Evolutionary conservation across 2,888 invertebrate species (phyloP).

Genomic region (Agrochola lychnidis): DNA sequence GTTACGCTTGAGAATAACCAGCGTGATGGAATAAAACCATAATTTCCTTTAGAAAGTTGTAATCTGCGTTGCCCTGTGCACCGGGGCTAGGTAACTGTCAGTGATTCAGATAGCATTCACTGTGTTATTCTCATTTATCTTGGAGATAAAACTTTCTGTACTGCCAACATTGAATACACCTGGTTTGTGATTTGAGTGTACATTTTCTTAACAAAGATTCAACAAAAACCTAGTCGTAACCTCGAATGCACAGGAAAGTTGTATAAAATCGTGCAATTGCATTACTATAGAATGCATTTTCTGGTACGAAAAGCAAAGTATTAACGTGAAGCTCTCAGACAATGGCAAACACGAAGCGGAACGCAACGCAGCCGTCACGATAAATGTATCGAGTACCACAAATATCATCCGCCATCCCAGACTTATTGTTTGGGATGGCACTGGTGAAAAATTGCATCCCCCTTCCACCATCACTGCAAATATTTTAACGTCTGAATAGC

Average conservation of each 20-base stretch:
- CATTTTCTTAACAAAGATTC: slow-evolving; percentile 35
- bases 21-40: slow-evolving; percentile 76
- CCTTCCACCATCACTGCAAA: slow-evolving; percentile 63
- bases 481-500: slow-evolving; percentile 67
- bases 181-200: slow-evolving; percentile 21
- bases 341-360: slow-evolving; percentile 83
- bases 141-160: slow-evolving; percentile 59
- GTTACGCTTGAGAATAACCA: slow-evolving; percentile 73
- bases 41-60: slow-evolving; percentile 78
- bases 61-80: slow-evolving; percentile 68
- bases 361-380: slow-evolving; percentile 78
- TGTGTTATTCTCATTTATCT: slow-evolving; percentile 62
- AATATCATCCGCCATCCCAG: slow-evolving; percentile 81
- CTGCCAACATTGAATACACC: slow-evolving; percentile 28
- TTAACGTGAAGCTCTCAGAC: slow-evolving; percentile 85
- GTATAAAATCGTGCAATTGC: slow-evolving; percentile 73
- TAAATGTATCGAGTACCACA: slow-evolving; percentile 85
- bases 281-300: slow-evolving; percentile 80
- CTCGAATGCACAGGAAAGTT: slow-evolving; percentile 63
- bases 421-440: slow-evolving; percentile 85
- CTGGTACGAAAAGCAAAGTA: slow-evolving; percentile 79
- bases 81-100: slow-evolving; percentile 59
- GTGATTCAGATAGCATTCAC: slow-evolving; percentile 65
- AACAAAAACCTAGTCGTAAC: slow-evolving; percentile 42
- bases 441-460: slow-evolving; percentile 81